Evolutionary conservation across 2,888 invertebrate species (phyloP), one percentile per base, ranked within the genome.

Genomic region (Slavum lentiscoides): DNA sequence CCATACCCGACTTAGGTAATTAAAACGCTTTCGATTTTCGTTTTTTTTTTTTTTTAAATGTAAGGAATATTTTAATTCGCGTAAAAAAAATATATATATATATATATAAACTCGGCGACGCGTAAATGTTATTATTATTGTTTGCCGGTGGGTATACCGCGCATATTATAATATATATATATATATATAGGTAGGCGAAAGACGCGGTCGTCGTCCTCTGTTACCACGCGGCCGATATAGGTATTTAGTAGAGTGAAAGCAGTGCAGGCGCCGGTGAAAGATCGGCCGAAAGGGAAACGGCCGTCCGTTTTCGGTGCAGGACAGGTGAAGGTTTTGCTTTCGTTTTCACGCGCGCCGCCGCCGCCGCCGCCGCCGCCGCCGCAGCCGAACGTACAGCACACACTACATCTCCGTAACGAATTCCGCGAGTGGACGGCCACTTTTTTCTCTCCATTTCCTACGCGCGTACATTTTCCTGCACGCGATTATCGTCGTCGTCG

Each of bases 1-100:
- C 85, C 39, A 84, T 85, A 83, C 85, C 85, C 49, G 85, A 85
- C 84, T 83, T 85, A 82, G 85, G 85, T 85, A 75, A 83, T 70
- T 70, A 37, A 7, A 7, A 43, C 43, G 43, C 11, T 49, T 11
- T 39, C 39, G 13, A 30, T 30, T 30, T 4, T 30, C 4, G 15
- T 19, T 55, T 30, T 30, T 30, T 30, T 30, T 30, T 30, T 30
- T 30, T 30, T 30, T 30, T 30, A n/a, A n/a, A n/a, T n/a, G n/a
- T n/a, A n/a, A n/a, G n/a, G n/a, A n/a, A n/a, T 30, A 30, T 30
- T 30, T 2, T 30, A 30, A 30, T 30, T 30, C 30, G 30, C 30
- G 30, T 30, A 30, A 30, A 30, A 30, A 30, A 30, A n/a, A 30
- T 30, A 6, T 53, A 53, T 9, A 53, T 30, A n/a, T n/a, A n/a